These are phyloP conservation scores for Polypterus senegalus DNA, from an alignment of 2,113 vertebrate genomes.

Conservation along the genomic window DNA sequence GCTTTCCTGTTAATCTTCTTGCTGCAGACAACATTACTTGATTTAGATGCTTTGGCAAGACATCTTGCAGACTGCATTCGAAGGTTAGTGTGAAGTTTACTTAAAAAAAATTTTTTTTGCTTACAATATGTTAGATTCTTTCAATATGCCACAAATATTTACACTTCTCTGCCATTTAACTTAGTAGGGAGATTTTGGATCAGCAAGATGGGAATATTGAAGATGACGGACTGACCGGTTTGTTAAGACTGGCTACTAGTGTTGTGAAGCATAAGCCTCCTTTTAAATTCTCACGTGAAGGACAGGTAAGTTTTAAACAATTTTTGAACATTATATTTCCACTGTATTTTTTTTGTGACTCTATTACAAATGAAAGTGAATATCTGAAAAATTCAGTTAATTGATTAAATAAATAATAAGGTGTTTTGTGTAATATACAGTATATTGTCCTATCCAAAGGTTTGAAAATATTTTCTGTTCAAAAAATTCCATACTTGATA, in stretches of 20 bases:
- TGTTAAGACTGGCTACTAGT: slow-evolving; percentile 83
- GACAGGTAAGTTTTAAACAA: slow-evolving; percentile 49
- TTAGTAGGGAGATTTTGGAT: slow-evolving; percentile 89
- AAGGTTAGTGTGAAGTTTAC: slow-evolving; percentile 55
- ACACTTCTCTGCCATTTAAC: neutral
- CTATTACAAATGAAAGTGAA: no score
- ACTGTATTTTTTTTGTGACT: no score
- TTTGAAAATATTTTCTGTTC: no score
- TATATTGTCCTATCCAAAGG: no score
- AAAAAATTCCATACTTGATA: no score
- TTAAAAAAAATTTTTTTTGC: neutral
- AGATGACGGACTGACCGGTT: slow-evolving; percentile 89
- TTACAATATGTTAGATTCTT: neutral
- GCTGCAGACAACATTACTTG: slow-evolving; percentile 80
- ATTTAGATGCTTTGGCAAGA: slow-evolving; percentile 87
- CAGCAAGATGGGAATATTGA: slow-evolving; percentile 88
- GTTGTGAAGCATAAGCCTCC: slow-evolving; percentile 96
- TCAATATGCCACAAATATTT: neutral
- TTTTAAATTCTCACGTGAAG: slow-evolving; percentile 94
- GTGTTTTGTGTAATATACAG: no score
- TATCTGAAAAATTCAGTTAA: no score
- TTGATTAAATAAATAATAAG: no score
- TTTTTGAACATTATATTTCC: no score
- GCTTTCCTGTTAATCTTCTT: slow-evolving; percentile 26
- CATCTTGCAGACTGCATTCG: slow-evolving; percentile 95